Evolutionary conservation across 2,888 invertebrate genomes (phyloP).

Genomic region (Carterocephalus palaemon): DNA sequence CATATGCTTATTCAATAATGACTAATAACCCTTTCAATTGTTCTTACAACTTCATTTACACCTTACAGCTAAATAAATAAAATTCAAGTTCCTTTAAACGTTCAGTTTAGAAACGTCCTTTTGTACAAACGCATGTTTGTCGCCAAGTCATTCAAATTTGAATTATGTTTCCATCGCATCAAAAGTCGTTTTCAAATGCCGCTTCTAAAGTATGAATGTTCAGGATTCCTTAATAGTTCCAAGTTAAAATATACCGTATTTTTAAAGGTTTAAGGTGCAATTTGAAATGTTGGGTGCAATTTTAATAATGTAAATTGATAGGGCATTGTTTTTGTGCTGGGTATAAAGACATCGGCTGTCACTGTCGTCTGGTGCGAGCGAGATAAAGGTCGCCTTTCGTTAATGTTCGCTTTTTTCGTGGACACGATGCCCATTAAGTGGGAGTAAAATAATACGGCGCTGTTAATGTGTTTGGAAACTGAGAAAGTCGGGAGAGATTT

Average conservation of each 20-base stretch:
- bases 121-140: slow-evolving; percentile 24
- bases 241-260: slow-evolving; percentile 25
- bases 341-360: slow-evolving; percentile 73
- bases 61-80: fast-evolving
- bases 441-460: slow-evolving; percentile 31
- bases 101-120: slow-evolving; percentile 33
- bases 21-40: slow-evolving; percentile 54
- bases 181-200: slow-evolving; percentile 2
- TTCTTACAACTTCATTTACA: slow-evolving; percentile 32
- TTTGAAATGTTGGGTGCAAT: slow-evolving; percentile 28
- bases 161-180: slow-evolving; percentile 21
- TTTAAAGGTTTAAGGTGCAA: slow-evolving; percentile 15
- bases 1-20: slow-evolving; percentile 73
- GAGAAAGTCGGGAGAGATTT: slow-evolving; percentile 11
- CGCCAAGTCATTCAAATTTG: slow-evolving; percentile 30
- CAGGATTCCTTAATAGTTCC: not conserved
- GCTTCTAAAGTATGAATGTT: not conserved
- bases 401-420: slow-evolving; percentile 44
- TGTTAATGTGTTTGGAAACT: slow-evolving; percentile 22
- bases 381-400: slow-evolving; percentile 53
- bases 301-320: slow-evolving; percentile 66
- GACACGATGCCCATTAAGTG: slow-evolving; percentile 28
- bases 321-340: slow-evolving; percentile 68
- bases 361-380: slow-evolving; percentile 35
- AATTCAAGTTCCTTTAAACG: slow-evolving; percentile 23